These are phyloP conservation scores for Chrysopa pallens DNA, from an alignment of 1,140 invertebrate species.

Conservation along the genomic window DNA sequence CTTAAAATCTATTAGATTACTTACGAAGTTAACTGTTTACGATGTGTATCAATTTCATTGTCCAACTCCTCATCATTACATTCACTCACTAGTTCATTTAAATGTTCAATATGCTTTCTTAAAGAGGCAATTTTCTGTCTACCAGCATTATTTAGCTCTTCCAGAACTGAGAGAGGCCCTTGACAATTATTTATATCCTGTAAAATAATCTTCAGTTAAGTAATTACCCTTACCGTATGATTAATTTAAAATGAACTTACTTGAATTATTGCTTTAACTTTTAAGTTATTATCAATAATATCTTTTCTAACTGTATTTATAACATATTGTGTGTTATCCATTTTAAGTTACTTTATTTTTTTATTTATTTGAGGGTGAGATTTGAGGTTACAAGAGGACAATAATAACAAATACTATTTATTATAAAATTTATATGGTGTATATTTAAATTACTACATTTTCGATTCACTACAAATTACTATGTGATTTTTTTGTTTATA, in stretches of 20 bases:
- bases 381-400: not conserved
- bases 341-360: constrained; percentile 2
- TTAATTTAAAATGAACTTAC: constrained; percentile 23
- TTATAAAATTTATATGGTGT: too few species aligned
- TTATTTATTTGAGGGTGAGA: not conserved
- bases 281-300: constrained; percentile 49
- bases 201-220: not conserved
- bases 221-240: not conserved
- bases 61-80: constrained; percentile 37
- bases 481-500: too few species aligned
- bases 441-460: too few species aligned
- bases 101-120: constrained; percentile 43
- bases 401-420: too few species aligned
- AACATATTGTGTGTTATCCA: constrained; percentile 17
- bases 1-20: not conserved
- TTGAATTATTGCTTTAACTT: constrained; percentile 60
- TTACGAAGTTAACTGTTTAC: constrained; percentile 42
- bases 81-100: constrained; percentile 45
- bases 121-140: constrained; percentile 42
- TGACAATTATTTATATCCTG: constrained; percentile 49
- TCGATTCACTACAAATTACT: too few species aligned
- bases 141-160: constrained; percentile 52
- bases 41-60: constrained; percentile 43
- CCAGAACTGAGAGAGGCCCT: constrained; percentile 44
- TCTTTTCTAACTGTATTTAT: constrained; percentile 28